These are phyloP conservation scores for Plagodis dolabraria DNA, from an alignment of 2,888 invertebrate genomes.

Conservation along the genomic window DNA sequence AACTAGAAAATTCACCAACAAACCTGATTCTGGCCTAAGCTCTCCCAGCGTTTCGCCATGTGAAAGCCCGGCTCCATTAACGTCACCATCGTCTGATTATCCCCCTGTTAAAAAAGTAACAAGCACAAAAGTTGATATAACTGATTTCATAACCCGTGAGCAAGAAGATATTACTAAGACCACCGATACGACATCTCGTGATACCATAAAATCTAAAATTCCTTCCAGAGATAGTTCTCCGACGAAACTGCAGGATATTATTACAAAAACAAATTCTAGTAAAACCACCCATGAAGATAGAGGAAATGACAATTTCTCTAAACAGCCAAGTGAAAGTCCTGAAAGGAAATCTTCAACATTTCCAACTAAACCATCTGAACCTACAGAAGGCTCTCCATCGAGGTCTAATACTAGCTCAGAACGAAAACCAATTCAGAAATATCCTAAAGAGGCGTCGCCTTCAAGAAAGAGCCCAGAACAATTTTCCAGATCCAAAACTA, in stretches of 20 bases:
- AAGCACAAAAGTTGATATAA: constrained; percentile 42
- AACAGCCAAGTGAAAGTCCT: constrained; percentile 35
- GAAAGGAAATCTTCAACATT: constrained; percentile 27
- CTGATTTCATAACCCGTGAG: constrained; percentile 56
- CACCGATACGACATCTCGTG: constrained; percentile 18
- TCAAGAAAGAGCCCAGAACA: constrained; percentile 24
- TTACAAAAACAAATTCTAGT: constrained; percentile 35
- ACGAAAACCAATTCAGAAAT: constrained; percentile 23
- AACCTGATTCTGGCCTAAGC: constrained; percentile 46
- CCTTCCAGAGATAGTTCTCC: constrained; percentile 54
- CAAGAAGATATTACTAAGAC: constrained; percentile 47
- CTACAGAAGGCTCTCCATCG: constrained; percentile 23
- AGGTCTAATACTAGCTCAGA: constrained; percentile 21
- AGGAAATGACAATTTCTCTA: not conserved
- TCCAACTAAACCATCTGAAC: constrained; percentile 23
- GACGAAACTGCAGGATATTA: constrained; percentile 57
- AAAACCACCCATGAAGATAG: constrained; percentile 6
- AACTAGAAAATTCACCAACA: constrained; percentile 37
- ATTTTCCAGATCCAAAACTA: constrained; percentile 29
- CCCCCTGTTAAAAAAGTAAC: constrained; percentile 36
- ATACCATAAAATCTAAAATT: constrained; percentile 36
- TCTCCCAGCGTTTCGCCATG: constrained; percentile 63
- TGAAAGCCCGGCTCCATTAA: constrained; percentile 49
- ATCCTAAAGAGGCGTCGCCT: constrained; percentile 26
- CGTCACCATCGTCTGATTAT: constrained; percentile 40